Evolutionary conservation across 2,113 vertebrate species (phyloP), one percentile per base, ranked within the genome.

Genomic region (Centropus unirufus): DNA sequence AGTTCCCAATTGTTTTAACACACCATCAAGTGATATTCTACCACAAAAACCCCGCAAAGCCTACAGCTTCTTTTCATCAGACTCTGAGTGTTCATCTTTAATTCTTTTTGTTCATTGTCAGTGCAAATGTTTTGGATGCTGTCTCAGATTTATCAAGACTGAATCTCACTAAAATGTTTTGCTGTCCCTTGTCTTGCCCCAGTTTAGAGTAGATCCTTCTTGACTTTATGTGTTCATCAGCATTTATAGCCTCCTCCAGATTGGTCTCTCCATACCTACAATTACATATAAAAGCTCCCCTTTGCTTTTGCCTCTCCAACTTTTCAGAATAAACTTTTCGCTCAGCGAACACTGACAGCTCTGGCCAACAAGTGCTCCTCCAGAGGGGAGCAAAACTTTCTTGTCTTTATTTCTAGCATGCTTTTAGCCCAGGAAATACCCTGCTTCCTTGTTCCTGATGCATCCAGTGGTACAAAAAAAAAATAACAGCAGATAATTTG

Each of bases 401-500:
- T 64, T 42, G 7, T 44, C 49, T 82, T 78, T 64, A 36, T 93
- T 57, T 83, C 36, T 42, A 59, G 40, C 22, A 14, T 54, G 23
- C 6, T 86, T 93, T 74, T 75, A 62, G 15, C 82, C 58, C 58
- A 95, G 91, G 69, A 92, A 93, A 84, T 40, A 32, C 30, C 46
- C 67, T 6, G 2, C 27, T 85, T 70, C 81, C 32, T 86, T 46
- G 1, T 10, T 82, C 21, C 63, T 68, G 40, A 34, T 96, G 94
- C 87, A 95, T 55, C n/a, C 58, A 82, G 44, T 3, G 26, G 46
- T 82, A 91, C 87, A 20, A 75, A 72, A 72, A 36, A 44, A 55
- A 92, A 94, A 93, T 49, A 96, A 63, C 29, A 83, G 32, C 46
- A 86, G 57, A 74, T 87, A 36, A 72, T 75, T 95, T 55, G 57